Percentiles rank a stretch among this genome's conserved stretches.
These are phyloP conservation scores for Tridacna gigas DNA, from an alignment of 2,888 invertebrate species.

Conservation along the genomic window DNA sequence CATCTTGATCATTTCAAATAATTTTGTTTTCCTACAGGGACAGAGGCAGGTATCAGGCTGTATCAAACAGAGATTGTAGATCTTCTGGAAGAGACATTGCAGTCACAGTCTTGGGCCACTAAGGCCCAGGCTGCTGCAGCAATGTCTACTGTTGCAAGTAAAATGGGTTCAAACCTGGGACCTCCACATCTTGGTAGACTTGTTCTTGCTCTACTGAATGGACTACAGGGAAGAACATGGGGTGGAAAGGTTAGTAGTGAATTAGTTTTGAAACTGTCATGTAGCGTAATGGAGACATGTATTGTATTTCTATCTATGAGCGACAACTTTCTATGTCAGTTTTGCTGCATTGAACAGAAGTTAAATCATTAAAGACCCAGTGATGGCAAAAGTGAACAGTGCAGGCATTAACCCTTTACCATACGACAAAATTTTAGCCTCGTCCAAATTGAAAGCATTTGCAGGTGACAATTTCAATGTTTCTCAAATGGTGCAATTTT, in stretches of 20 bases:
- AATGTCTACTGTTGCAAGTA: constrained; percentile 91
- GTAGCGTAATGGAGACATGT: background rate
- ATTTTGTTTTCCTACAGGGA: constrained; percentile 69
- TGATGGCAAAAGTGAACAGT: no score
- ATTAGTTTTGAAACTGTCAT: background rate
- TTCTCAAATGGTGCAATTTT: no score
- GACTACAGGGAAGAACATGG: constrained; percentile 93
- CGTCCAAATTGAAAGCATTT: no score
- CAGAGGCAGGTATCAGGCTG: constrained; percentile 92
- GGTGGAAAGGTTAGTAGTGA: constrained; percentile 88
- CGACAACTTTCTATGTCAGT: background rate
- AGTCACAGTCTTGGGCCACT: constrained; percentile 94
- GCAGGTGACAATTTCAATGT: no score
- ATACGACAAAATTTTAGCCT: no score
- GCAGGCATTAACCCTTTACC: no score
- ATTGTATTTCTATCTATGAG: background rate
- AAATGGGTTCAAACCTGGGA: constrained; percentile 89
- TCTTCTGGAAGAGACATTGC: constrained; percentile 90
- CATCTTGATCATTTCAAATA: no score
- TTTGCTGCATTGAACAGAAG: background rate
- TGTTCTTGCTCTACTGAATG: constrained; percentile 89
- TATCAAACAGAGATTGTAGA: constrained; percentile 91
- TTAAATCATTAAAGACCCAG: background rate
- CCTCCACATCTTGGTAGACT: constrained; percentile 87
- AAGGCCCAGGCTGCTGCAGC: constrained; percentile 95